A percentile compares a stretch with the other conserved stretches of the same genome.
Evolutionary conservation across 1,140 invertebrate species (phyloP).

Genomic region (Drosophila willistoni): DNA sequence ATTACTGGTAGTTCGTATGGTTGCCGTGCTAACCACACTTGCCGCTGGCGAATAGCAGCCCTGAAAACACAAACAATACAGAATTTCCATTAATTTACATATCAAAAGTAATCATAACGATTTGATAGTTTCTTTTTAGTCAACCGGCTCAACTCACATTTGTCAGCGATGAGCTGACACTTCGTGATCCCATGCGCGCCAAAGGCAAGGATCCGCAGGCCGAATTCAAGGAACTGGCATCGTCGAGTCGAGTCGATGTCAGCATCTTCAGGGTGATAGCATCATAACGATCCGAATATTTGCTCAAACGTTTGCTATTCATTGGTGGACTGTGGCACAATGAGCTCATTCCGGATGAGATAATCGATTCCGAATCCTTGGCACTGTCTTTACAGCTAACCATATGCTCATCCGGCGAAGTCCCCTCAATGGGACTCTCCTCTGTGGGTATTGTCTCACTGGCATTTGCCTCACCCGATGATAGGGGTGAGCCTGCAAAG

Average conservation of each 20-base stretch:
- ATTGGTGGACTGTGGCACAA: conserved; percentile 76
- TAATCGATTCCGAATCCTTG: conserved; percentile 73
- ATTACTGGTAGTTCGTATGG: conserved; percentile 86
- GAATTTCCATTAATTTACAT: too few relatives aligned
- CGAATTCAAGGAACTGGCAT: conserved; percentile 65
- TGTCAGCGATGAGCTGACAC: conserved; percentile 75
- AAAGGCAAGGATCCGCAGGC: conserved; percentile 56
- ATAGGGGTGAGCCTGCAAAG: conserved; percentile 60
- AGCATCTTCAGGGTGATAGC: conserved; percentile 70
- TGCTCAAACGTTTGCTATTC: conserved; percentile 66
- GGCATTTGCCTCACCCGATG: conserved; percentile 42
- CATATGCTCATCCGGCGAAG: conserved; percentile 34
- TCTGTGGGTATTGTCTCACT: conserved; percentile 38
- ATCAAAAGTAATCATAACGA: background rate
- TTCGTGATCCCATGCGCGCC: conserved; percentile 62
- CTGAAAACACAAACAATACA: conserved; percentile 79
- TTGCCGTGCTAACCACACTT: conserved; percentile 86
- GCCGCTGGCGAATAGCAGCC: conserved; percentile 88
- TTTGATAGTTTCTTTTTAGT: background rate
- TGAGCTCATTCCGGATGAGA: conserved; percentile 79
- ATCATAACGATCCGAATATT: conserved; percentile 77
- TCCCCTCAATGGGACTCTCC: conserved; percentile 21
- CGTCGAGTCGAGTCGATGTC: conserved; percentile 68
- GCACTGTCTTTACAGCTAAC: conserved; percentile 68
- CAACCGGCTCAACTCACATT: conserved; percentile 67